Evolutionary conservation across 2,888 invertebrate genomes (phyloP).

Genomic region (Pammene aurita): DNA sequence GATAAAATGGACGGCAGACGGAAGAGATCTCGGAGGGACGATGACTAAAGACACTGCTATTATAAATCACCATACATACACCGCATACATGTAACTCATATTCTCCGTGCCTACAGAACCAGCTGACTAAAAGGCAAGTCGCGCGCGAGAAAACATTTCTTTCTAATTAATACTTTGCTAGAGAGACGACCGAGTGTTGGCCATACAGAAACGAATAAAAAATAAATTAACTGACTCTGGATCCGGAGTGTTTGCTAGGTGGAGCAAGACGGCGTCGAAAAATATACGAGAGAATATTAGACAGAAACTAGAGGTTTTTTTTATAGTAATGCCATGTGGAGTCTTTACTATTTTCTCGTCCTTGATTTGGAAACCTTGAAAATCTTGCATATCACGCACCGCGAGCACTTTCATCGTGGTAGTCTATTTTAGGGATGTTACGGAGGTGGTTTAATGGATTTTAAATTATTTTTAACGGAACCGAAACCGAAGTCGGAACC

Average conservation of each 20-base stretch:
- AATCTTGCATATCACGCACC: no score
- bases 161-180: not conserved
- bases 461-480: no score
- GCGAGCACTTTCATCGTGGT: no score
- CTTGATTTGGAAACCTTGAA: no score
- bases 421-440: no score
- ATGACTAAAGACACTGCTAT: constrained; percentile 45
- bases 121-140: no score
- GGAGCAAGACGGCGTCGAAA: not conserved
- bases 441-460: no score
- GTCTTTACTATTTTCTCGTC: no score
- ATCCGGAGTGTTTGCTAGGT: not conserved
- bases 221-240: not conserved
- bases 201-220: not conserved
- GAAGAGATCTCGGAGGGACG: constrained; percentile 63
- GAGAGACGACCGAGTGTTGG: not conserved
- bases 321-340: no score
- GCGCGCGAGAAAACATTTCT: not conserved
- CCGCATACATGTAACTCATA: no score
- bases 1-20: constrained; percentile 52
- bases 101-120: no score
- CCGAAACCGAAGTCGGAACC: no score
- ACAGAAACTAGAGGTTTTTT: not conserved
- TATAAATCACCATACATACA: not conserved
- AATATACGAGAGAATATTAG: not conserved